Evolutionary conservation across 2,888 invertebrate species (phyloP), one percentile per base, ranked within the genome.

Genomic region (Euzetes globulus): DNA sequence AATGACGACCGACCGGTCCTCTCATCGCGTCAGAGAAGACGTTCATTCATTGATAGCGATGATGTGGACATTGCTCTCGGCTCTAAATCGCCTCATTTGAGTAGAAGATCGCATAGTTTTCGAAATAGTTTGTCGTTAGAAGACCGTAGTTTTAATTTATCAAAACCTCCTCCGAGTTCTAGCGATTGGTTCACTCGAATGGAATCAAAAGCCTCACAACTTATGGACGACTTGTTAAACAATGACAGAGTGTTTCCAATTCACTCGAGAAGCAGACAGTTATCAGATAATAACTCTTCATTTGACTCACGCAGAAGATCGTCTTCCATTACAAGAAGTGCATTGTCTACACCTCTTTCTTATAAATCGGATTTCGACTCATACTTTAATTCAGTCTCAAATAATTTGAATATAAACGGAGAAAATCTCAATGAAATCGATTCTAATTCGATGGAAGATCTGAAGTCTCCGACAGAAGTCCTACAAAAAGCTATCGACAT

Each of bases 1-100:
- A 93, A 94, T 81, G 91, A 92, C 58, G 72, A 76, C 19, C 70
- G 72, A 45, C 55, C 75, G 29, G 63, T 71, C 17, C 60, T n/a
- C 7, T n/a, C 68, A n/a, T 15, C 68, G 29, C 33, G 47, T 22
- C 19, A 70, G 17, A 15, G 71, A 73, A 63, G 74, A 74, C 50
- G 50, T 45, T 71, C 74, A n/a, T 71, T 71, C 25, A 74, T 74
- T 19, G 74, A 74, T 27, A 25, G n/a, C 27, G 71, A 68, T 0
- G 70, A 70, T 7, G 47, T 70, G 1, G 45, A n/a, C 19, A 13
- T 70, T 1, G 70, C 70, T 13, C 25, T 47, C 15, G 25, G 47
- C 0, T 25, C 37, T 0, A 70, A 47, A 25, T 37, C 37, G 9
- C 33, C 29, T 13, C 17, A 19, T 27, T 37, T 37, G 52, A 45